Base-by-base conservation (phyloP, 2,888 invertebrate species). In the Portevinia maculata region DNA sequence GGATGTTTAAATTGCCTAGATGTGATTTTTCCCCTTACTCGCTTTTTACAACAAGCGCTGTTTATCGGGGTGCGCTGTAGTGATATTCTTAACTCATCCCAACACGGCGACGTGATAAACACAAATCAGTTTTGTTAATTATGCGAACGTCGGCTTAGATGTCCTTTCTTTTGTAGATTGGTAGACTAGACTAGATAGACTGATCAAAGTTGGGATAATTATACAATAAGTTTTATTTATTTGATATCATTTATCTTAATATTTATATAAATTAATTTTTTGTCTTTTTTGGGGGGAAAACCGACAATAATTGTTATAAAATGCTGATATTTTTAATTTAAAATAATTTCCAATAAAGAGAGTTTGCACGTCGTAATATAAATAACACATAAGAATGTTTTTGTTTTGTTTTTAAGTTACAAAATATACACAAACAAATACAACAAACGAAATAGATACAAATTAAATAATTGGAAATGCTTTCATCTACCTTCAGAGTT, bases 171-270 rank as follows among this genome's bases (percentile, higher is more conserved):
- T n/a, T n/a, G n/a, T n/a, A n/a, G n/a, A n/a, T n/a, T n/a, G n/a
- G n/a, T n/a, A n/a, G n/a, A n/a, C n/a, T n/a, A n/a, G n/a, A n/a
- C n/a, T n/a, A n/a, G n/a, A n/a, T n/a, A n/a, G n/a, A n/a, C n/a
- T n/a, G n/a, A n/a, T n/a, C n/a, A n/a, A 7, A 11, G 7, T 28
- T 62, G 48, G 67, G 37, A 83, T 73, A 78, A 50, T 83, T 78
- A 78, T 83, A 78, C 78, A 83, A 73, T 78, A 78, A 78, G 83
- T 83, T 78, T 28, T 48, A 11, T 24, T 67, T 67, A 76, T 83
- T 73, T 73, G 71, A 78, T 83, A 83, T 83, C 83, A 78, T 62
- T 71, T 83, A 83, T 73, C 65, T 81, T 83, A 74, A 73, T 39
- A 67, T 57, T 83, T 83, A 83, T 46, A 83, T 83, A 83, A 83